A percentile compares a stretch with the other conserved stretches of the same genome.
These are phyloP conservation scores for Cerceris ruficornis DNA, from an alignment of 2,888 invertebrate species.

Conservation along the genomic window DNA sequence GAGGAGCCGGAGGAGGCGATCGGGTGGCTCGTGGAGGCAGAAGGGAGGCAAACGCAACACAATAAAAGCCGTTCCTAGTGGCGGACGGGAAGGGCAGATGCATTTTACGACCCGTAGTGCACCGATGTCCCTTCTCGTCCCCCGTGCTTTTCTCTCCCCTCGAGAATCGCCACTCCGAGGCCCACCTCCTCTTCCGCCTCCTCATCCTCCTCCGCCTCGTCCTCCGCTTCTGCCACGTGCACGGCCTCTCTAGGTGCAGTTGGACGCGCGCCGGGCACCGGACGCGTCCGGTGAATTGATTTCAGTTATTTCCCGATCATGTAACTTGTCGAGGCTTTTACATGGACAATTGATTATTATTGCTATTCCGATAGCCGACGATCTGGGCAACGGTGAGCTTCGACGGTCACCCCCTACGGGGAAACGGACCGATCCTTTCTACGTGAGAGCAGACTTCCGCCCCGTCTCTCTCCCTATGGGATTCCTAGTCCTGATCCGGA, in stretches of 20 bases:
- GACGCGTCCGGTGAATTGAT: conserved; percentile 69
- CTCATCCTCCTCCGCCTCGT: conserved; percentile 41
- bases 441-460: conserved; percentile 48
- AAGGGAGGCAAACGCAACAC: conserved; percentile 64
- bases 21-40: conserved; percentile 37
- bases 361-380: conserved; percentile 64
- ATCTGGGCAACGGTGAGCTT: conserved; percentile 43
- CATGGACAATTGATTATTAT: conserved; percentile 74
- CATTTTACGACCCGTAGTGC: conserved; percentile 75
- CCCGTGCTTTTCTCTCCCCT: conserved; percentile 47
- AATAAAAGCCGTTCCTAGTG: conserved; percentile 68
- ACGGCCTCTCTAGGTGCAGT: conserved; percentile 53
- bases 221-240: conserved; percentile 15
- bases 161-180: not conserved
- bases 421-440: conserved; percentile 38
- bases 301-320: conserved; percentile 72
- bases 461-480: conserved; percentile 42
- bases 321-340: conserved; percentile 69
- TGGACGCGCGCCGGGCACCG: conserved; percentile 53
- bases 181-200: conserved; percentile 22
- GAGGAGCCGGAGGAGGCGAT: conserved; percentile 37
- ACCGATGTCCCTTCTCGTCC: conserved; percentile 54
- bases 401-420: conserved; percentile 23
- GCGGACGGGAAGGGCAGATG: conserved; percentile 70
- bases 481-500: conserved; percentile 49